phyloP scores from a whole-genome alignment of 1,140 invertebrate species.

The Drosophila ficusphila region DNA sequence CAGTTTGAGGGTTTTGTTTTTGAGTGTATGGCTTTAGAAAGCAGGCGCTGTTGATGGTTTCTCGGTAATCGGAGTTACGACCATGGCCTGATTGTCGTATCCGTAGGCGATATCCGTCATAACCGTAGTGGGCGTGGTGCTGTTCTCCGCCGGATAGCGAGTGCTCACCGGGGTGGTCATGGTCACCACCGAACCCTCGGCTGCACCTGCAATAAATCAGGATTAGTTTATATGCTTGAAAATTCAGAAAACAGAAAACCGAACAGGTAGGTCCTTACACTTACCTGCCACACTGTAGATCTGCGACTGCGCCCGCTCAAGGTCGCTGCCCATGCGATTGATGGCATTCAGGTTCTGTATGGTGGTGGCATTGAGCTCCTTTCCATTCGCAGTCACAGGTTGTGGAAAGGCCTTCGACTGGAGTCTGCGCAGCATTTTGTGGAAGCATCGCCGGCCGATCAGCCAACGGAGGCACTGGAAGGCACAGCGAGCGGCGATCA shows the following conservation, averaged over 20 bases:
- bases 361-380: slow-evolving; percentile 74
- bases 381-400: slow-evolving; percentile 55
- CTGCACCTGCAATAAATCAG: slow-evolving; percentile 57
- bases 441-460: slow-evolving; percentile 43
- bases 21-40: slow-evolving; percentile 50
- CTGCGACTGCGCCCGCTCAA: slow-evolving; percentile 75
- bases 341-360: slow-evolving; percentile 77
- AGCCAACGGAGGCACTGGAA: slow-evolving; percentile 58
- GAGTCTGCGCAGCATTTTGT: slow-evolving; percentile 32
- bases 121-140: slow-evolving; percentile 72
- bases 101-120: slow-evolving; percentile 71
- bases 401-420: slow-evolving; percentile 40
- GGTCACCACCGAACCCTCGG: slow-evolving; percentile 75
- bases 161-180: slow-evolving; percentile 78
- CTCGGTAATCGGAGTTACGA: slow-evolving; percentile 74
- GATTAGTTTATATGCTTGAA: too few relatives aligned
- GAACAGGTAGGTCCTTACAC: slow-evolving; percentile 44
- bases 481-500: slow-evolving; percentile 54
- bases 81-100: slow-evolving; percentile 81
- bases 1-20: background rate
- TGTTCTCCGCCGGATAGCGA: slow-evolving; percentile 81
- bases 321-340: slow-evolving; percentile 63
- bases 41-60: slow-evolving; percentile 49
- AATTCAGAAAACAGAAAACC: too few relatives aligned
- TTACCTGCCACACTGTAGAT: slow-evolving; percentile 81